Evolutionary conservation across 1,140 invertebrate species (phyloP).

Genomic region (Drosophila albomicans): DNA sequence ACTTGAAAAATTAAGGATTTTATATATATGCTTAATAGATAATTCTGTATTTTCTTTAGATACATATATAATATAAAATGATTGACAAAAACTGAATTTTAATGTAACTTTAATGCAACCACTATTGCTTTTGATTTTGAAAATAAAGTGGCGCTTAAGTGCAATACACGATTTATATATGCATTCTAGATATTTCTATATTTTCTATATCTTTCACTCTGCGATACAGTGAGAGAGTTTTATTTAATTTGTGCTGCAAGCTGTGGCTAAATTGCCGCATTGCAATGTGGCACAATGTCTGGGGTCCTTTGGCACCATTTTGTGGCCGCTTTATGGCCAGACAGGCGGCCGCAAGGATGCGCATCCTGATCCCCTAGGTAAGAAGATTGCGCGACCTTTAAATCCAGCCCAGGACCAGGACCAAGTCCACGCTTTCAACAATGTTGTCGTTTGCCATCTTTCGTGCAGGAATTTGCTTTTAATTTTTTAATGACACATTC

Average conservation of each 20-base stretch:
- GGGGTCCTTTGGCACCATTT: conserved; percentile 31
- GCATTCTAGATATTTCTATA: conserved; percentile 1
- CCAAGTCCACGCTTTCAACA: conserved; percentile 45
- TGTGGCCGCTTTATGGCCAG: conserved; percentile 49
- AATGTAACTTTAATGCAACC: no score
- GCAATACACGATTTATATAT: no score
- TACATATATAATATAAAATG: no score
- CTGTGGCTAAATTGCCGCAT: conserved; percentile 32
- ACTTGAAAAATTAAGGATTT: no score
- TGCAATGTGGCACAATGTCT: conserved; percentile 47
- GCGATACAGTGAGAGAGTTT: not conserved
- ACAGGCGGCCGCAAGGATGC: conserved; percentile 23
- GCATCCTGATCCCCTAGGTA: conserved; percentile 26
- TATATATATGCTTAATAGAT: no score
- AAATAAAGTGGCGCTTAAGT: no score
- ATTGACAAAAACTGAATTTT: no score
- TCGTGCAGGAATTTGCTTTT: conserved; percentile 67
- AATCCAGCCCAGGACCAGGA: not conserved
- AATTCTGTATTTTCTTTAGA: no score
- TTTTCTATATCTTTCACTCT: not conserved
- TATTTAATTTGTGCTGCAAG: conserved; percentile 16
- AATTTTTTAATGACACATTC: conserved; percentile 78
- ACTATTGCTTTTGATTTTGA: no score
- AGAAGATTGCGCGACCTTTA: conserved; percentile 23
- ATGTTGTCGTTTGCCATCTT: conserved; percentile 51